Percentiles rank a stretch among this genome's conserved stretches.
phyloP scores from a whole-genome alignment of 2,888 invertebrate genomes.

The Odontocolon sp. region DNA sequence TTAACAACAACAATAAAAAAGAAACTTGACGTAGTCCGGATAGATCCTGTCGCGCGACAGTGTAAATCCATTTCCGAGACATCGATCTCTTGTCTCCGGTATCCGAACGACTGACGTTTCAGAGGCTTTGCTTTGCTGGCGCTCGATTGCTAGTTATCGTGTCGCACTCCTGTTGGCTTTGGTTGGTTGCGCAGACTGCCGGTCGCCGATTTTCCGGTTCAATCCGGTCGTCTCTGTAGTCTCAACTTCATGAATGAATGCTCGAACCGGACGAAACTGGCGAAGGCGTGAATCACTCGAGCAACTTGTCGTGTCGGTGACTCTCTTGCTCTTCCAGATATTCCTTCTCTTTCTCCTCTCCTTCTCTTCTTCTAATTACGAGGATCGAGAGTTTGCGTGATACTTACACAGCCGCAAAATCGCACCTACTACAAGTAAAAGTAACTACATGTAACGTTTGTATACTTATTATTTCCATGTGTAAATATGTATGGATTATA shows the following conservation, averaged over 20 bases:
- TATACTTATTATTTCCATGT: no score
- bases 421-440: no score
- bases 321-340: constrained; percentile 4
- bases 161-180: neutral
- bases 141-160: constrained; percentile 6
- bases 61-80: neutral
- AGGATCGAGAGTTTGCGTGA: no score
- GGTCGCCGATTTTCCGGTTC: constrained; percentile 71
- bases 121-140: neutral
- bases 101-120: neutral
- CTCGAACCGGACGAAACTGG: constrained; percentile 70
- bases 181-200: constrained; percentile 62
- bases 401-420: no score
- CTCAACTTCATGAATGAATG: constrained; percentile 66
- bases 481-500: no score
- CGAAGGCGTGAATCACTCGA: constrained; percentile 61
- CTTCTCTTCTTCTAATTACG: no score
- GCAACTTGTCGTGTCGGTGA: constrained; percentile 8
- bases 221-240: constrained; percentile 60
- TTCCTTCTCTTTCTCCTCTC: no score
- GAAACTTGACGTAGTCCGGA: neutral
- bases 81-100: constrained; percentile 11
- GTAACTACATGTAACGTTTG: no score
- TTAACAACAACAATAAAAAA: neutral
- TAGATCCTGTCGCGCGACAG: neutral